A percentile compares a stretch with the other conserved stretches of the same genome.
Evolutionary conservation across 2,113 vertebrate genomes (phyloP).

Genomic region (Acanthochromis polyacanthus): DNA sequence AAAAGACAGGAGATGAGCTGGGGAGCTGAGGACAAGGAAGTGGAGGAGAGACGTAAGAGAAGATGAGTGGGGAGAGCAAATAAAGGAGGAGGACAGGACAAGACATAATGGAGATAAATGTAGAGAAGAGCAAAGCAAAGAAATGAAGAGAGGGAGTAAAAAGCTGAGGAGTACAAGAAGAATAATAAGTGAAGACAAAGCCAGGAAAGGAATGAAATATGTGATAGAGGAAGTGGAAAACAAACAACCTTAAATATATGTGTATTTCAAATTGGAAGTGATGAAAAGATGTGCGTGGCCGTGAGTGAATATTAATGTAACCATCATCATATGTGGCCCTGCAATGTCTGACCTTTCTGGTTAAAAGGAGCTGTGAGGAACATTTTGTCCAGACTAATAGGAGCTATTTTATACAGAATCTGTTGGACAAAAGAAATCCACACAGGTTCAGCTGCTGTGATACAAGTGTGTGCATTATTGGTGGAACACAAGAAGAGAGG

Average conservation of each 20-base stretch:
- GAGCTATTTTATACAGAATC: neutral
- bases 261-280: neutral
- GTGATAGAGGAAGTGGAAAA: neutral
- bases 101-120: conserved; percentile 62
- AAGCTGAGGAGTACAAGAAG: neutral
- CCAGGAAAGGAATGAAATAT: neutral
- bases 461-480: conserved; percentile 16
- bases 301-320: neutral
- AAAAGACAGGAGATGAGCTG: conserved; percentile 22
- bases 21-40: conserved; percentile 14
- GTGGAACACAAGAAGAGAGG: conserved; percentile 11
- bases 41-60: neutral
- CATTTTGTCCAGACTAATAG: conserved; percentile 24
- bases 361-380: conserved; percentile 9
- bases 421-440: no score
- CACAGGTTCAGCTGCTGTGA: conserved; percentile 1
- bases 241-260: neutral
- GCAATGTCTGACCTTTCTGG: conserved; percentile 22
- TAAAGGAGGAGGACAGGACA: conserved; percentile 23
- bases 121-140: conserved; percentile 2
- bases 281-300: neutral
- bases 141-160: neutral
- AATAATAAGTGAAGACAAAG: neutral
- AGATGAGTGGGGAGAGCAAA: conserved; percentile 31
- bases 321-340: neutral